Evolutionary conservation across 2,113 vertebrate species (phyloP).

Genomic region (Mormyrus iriodes): DNA sequence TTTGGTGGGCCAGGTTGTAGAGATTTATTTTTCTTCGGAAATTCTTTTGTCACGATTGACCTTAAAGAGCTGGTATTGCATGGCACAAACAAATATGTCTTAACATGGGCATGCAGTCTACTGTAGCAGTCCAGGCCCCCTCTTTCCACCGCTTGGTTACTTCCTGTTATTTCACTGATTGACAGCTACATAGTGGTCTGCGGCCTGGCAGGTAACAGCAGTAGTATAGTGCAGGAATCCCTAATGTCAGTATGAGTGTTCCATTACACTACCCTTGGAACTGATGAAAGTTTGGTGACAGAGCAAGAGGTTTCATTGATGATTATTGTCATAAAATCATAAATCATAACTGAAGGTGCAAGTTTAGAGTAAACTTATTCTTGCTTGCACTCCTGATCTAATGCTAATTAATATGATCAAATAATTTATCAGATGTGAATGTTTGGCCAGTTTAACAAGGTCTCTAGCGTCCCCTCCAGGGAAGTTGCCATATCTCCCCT

Average conservation of each 20-base stretch:
- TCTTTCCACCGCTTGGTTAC: background rate
- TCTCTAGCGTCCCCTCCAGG: background rate
- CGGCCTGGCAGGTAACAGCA: background rate
- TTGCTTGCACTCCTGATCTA: background rate
- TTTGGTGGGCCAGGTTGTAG: background rate
- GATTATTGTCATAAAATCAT: background rate
- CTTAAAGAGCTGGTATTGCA: background rate
- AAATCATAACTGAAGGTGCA: background rate
- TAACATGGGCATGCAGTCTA: background rate
- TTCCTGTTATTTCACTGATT: background rate
- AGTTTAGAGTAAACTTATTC: background rate
- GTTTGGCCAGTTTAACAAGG: background rate
- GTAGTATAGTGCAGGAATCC: background rate
- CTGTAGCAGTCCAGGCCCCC: background rate
- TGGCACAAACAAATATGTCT: background rate
- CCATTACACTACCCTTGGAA: background rate
- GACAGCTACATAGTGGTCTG: background rate
- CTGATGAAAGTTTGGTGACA: background rate
- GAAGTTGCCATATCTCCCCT: background rate
- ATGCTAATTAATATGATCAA: background rate
- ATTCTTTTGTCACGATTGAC: background rate
- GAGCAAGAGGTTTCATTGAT: background rate
- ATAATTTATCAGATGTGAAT: background rate
- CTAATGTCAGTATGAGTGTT: background rate
- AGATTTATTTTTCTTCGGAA: background rate